A percentile compares a stretch with the other conserved stretches of the same genome.
Evolutionary conservation across 2,888 invertebrate genomes (phyloP).

Genomic region (Melanchra persicariae): DNA sequence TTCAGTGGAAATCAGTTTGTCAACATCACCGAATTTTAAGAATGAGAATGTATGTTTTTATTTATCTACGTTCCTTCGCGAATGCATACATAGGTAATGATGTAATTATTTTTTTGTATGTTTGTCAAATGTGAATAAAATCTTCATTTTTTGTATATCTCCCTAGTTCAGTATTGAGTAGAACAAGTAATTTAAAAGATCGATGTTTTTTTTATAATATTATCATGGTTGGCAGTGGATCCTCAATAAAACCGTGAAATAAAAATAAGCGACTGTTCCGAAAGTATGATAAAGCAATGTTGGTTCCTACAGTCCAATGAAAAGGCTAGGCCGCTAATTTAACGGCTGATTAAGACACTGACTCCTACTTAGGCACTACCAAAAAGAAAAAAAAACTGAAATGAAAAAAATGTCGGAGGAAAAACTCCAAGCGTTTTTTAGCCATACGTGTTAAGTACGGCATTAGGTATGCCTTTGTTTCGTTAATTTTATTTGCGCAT

Average conservation of each 20-base stretch:
- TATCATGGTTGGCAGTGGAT: not conserved
- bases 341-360: no score
- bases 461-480: not conserved
- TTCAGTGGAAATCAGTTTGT: not conserved
- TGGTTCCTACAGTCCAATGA: no score
- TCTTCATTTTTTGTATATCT: not conserved
- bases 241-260: not conserved
- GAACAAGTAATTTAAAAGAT: not conserved
- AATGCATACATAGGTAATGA: not conserved
- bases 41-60: not conserved
- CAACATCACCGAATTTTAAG: constrained; percentile 3
- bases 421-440: not conserved
- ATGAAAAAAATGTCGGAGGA: not conserved
- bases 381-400: not conserved
- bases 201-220: not conserved
- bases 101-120: not conserved
- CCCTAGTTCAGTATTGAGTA: not conserved
- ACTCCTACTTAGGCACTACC: no score
- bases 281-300: not conserved
- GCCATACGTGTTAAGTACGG: not conserved
- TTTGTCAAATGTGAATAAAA: not conserved
- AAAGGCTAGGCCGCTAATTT: no score
- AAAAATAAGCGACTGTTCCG: not conserved
- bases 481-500: not conserved
- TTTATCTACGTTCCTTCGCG: not conserved